phyloP scores from a whole-genome alignment of 2,888 invertebrate species.

The Clunio marinus region DNA sequence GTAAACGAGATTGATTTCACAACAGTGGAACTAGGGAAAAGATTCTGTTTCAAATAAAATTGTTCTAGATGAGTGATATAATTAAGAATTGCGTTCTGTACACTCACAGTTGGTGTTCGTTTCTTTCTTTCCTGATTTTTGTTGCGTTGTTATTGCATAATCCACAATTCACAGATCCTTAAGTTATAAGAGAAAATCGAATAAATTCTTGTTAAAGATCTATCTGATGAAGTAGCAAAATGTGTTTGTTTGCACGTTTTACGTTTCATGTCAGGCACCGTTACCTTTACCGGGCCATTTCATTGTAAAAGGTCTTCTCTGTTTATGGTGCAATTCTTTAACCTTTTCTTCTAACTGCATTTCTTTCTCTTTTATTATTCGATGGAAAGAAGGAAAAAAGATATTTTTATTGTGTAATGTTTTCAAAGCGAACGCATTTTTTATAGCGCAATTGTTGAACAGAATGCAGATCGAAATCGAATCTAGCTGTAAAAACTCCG shows the following conservation, averaged over 20 bases:
- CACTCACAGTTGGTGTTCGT: conserved; percentile 19
- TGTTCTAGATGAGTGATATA: too few relatives aligned
- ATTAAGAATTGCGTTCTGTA: too few relatives aligned
- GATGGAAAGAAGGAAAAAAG: conserved; percentile 4
- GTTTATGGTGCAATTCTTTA: conserved; percentile 14
- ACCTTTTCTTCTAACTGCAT: conserved; percentile 16
- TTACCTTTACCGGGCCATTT: conserved; percentile 23
- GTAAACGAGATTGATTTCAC: too few relatives aligned
- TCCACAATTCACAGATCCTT: conserved; percentile 3
- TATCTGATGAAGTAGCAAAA: conserved; percentile 6
- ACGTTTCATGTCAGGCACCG: conserved; percentile 28
- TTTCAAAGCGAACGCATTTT: neutral
- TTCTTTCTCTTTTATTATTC: neutral
- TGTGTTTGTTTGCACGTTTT: neutral
- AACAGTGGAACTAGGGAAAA: neutral
- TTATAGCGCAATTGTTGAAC: neutral
- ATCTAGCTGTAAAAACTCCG: neutral
- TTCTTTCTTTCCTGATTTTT: neutral
- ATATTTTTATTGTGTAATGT: neutral
- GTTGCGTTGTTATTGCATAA: neutral
- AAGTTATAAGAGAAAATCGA: neutral
- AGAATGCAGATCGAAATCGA: neutral
- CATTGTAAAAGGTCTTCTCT: conserved; percentile 1
- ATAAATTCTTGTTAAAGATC: neutral
- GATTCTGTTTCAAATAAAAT: too few relatives aligned